Conservation (phyloP, 2,113 vertebrate species). For the Mormoops blainvillei region DNA sequence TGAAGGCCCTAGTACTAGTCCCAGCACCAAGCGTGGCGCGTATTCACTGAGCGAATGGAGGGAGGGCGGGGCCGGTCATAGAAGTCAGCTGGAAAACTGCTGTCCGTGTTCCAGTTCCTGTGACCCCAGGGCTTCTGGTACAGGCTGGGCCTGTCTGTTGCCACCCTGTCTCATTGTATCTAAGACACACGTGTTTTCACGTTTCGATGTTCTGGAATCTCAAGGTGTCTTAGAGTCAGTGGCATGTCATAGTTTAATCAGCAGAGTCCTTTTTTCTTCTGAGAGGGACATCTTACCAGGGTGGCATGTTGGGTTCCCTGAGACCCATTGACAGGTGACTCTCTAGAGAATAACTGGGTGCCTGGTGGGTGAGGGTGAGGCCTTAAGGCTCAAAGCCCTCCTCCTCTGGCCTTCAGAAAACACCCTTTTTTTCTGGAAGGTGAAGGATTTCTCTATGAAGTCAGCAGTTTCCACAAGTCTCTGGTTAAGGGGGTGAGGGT, state of each 20-base stretch:
- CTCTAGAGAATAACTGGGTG: background rate
- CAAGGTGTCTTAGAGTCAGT: fast-evolving
- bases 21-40: background rate
- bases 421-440: background rate
- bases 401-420: background rate
- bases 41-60: background rate
- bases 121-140: fast-evolving
- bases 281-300: background rate
- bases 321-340: fast-evolving
- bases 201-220: fast-evolving
- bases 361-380: background rate
- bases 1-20: background rate
- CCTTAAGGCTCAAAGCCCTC: background rate
- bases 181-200: fast-evolving
- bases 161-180: background rate
- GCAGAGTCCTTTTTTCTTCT: background rate
- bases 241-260: background rate
- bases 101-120: too few species aligned
- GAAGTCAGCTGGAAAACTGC: background rate
- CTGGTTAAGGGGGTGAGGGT: background rate
- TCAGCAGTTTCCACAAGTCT: fast-evolving
- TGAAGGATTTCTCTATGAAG: background rate
- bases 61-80: fast-evolving
- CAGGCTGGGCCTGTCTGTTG: background rate
- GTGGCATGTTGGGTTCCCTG: background rate